phyloP scores from a whole-genome alignment of 2,888 invertebrate species.

The Microplitis deprimator region DNA sequence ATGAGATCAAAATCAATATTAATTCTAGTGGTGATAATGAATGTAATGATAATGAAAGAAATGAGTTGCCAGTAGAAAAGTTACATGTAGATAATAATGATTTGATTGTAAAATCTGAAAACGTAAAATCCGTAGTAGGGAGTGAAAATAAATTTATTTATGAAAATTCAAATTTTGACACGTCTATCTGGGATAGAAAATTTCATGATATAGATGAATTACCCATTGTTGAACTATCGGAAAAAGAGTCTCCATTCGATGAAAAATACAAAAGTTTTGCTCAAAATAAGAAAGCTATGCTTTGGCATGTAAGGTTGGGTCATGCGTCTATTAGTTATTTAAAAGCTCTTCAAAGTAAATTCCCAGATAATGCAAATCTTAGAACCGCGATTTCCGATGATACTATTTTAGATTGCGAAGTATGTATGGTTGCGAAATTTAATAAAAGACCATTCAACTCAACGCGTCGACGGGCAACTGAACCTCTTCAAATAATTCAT shows the following conservation, averaged over 20 bases:
- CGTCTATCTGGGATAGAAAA: constrained; percentile 41
- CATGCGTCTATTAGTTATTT: constrained; percentile 51
- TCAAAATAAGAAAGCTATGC: constrained; percentile 46
- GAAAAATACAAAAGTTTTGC: constrained; percentile 29
- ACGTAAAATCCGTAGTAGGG: too few relatives aligned
- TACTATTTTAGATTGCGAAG: constrained; percentile 50
- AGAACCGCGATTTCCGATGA: constrained; percentile 47
- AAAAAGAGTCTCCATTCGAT: constrained; percentile 34
- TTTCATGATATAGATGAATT: constrained; percentile 40
- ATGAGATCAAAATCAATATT: background rate
- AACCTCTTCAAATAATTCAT: constrained; percentile 46
- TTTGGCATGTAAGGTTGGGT: constrained; percentile 55
- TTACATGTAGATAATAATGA: too few relatives aligned
- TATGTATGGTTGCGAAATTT: constrained; percentile 50
- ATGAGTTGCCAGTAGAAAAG: too few relatives aligned
- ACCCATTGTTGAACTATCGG: constrained; percentile 20
- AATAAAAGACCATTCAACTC: constrained; percentile 50
- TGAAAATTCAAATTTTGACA: constrained; percentile 38
- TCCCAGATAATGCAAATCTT: constrained; percentile 45
- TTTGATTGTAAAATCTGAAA: too few relatives aligned
- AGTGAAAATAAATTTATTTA: constrained; percentile 21
- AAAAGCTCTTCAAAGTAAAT: constrained; percentile 46
- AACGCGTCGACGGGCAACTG: constrained; percentile 38
- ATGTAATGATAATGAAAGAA: background rate
- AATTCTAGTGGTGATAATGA: background rate